phyloP scores from a whole-genome alignment of 2,888 invertebrate species.

The Entomobrya multifasciata region DNA sequence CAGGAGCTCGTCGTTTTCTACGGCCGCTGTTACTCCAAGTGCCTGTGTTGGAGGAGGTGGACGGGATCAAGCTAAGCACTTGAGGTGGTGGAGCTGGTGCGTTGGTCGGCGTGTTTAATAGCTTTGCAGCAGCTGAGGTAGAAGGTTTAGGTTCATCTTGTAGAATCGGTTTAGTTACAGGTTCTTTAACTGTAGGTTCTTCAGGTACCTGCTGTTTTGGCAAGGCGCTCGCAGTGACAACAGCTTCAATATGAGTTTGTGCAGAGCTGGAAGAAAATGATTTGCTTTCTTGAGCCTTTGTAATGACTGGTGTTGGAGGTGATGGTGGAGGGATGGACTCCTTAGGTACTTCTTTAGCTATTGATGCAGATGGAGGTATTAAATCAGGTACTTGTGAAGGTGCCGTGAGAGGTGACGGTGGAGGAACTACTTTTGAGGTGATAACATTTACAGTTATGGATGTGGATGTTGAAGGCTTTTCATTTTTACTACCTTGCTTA shows the following conservation, averaged over 20 bases:
- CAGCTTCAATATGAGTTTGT: neutral
- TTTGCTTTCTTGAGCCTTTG: neutral
- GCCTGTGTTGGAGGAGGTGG: neutral
- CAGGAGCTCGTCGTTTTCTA: constrained; percentile 67
- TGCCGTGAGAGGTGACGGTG: neutral
- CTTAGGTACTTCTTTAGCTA: neutral
- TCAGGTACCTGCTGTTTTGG: neutral
- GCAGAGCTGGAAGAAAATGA: neutral
- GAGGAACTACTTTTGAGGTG: neutral
- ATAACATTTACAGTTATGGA: neutral
- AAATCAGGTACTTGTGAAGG: too few relatives aligned
- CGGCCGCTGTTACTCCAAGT: constrained; percentile 60
- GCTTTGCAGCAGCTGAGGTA: constrained; percentile 29
- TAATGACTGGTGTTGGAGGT: neutral
- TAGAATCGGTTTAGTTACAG: neutral
- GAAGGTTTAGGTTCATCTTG: constrained; percentile 60
- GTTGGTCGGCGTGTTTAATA: too few relatives aligned
- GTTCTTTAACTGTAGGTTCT: neutral
- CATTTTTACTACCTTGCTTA: too few relatives aligned
- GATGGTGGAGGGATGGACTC: neutral
- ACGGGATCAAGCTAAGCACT: too few relatives aligned
- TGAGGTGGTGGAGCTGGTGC: neutral
- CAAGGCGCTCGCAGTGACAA: neutral
- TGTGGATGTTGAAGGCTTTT: neutral
- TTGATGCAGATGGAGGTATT: too few relatives aligned